Conservation (phyloP, 2,113 vertebrate species). For the Ahaetulla prasina region DNA sequence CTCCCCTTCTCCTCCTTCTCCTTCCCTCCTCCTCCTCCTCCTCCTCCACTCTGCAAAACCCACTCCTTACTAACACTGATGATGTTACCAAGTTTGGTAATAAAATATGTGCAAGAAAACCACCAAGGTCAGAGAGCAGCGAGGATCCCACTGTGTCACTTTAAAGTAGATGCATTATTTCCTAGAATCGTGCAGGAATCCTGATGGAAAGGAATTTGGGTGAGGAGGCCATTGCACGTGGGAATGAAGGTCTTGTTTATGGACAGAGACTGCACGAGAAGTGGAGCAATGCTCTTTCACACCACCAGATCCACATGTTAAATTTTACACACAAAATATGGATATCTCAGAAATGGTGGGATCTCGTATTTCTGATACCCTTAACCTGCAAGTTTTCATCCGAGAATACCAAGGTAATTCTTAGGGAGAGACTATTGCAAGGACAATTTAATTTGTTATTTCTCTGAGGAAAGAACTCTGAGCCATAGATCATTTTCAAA, state of each 20-base stretch:
- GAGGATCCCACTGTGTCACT: background rate
- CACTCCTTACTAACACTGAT: no score
- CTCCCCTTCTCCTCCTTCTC: no score
- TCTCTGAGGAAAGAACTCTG: background rate
- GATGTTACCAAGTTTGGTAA: no score
- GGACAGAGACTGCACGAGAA: background rate
- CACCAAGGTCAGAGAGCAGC: background rate
- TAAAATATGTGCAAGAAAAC: no score
- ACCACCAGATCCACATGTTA: background rate
- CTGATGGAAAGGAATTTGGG: background rate
- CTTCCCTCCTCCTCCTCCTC: no score
- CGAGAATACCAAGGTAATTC: background rate
- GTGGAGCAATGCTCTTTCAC: background rate
- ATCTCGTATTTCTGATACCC: constrained; percentile 12
- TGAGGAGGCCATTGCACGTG: background rate
- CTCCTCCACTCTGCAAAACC: no score
- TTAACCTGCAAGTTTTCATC: background rate
- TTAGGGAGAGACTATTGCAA: background rate
- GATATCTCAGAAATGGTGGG: background rate
- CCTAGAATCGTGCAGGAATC: background rate
- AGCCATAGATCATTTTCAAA: background rate
- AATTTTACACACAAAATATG: background rate
- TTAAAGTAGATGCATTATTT: background rate
- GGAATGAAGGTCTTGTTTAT: background rate
- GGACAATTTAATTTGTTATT: background rate